Evolutionary conservation across 1,140 invertebrate species (phyloP), one percentile per base, ranked within the genome.

Genomic region (Hycleus phaleratus): DNA sequence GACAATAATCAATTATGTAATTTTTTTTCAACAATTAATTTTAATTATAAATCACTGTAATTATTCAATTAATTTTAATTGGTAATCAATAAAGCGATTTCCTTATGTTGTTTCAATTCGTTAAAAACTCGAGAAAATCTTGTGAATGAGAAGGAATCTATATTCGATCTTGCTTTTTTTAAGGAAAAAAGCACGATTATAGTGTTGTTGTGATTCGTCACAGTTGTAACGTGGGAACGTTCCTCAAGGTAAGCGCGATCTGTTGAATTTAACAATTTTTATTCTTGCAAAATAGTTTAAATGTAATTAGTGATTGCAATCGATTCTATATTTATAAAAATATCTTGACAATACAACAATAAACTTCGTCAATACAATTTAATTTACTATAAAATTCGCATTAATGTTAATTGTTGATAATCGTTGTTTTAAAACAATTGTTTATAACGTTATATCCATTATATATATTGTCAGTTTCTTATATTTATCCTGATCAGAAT

Each of bases 371-470:
- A 18, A 18, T 18, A 18, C 18, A 18, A 18, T 18, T 18, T 18
- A 18, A 18, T 18, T 18, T 18, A 18, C 61, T 61, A 61, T 58
- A 56, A 65, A 67, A 67, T 67, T 65, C 55, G 54, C 61, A 43
- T 65, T 59, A 65, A 67, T 65, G 63, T 67, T 67, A 67, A 67
- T 65, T 65, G 59, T 61, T 58, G 59, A 56, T 65, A 64, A 67
- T 67, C 54, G 61, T 44, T 49, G 55, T 60, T 49, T 46, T 45
- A 18, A 32, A 10, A 50, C 53, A 39, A 61, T 64, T 61, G 46
- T 61, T 61, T 64, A 59, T 55, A 53, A 38, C 50, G 44, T 46
- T 53, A 53, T 8, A 32, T 32, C 4, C 32, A 32, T 32, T 32
- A 32, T 32, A 53, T 53, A 53, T 53, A 53, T 53, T 53, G 38